These are phyloP conservation scores for Hippocampus zosterae DNA, from an alignment of 2,113 vertebrate genomes.

Conservation along the genomic window DNA sequence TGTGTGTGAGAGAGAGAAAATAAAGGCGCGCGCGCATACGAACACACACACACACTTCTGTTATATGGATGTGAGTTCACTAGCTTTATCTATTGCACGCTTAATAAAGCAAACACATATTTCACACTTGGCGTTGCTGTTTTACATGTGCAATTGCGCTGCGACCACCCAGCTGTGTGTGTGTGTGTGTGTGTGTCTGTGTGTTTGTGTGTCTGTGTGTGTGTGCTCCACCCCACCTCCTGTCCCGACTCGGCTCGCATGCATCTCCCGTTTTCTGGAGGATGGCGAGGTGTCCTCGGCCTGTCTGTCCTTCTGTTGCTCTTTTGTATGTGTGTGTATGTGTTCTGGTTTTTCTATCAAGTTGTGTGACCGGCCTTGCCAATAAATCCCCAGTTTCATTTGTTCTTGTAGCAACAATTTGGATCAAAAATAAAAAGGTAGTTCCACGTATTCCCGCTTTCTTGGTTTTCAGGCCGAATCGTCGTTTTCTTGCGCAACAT, in stretches of 20 bases:
- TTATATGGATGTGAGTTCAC: neutral
- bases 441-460: too few relatives aligned
- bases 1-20: neutral
- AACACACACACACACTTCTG: neutral
- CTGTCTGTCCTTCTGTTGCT: conserved; percentile 39
- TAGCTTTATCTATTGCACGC: neutral
- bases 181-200: neutral
- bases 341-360: neutral
- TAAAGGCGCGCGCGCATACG: neutral
- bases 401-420: too few relatives aligned
- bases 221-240: conserved; percentile 51
- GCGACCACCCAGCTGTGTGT: neutral
- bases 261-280: conserved; percentile 16
- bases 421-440: too few relatives aligned
- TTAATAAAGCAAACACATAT: conserved; percentile 4
- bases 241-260: conserved; percentile 47
- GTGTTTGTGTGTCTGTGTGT: neutral
- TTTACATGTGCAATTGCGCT: conserved; percentile 24
- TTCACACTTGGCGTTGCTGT: conserved; percentile 1
- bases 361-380: neutral
- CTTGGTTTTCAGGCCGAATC: too few relatives aligned
- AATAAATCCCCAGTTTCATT: too few relatives aligned
- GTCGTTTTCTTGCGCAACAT: too few relatives aligned
- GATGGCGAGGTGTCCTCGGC: conserved; percentile 23
- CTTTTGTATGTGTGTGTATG: neutral